Base-by-base conservation (phyloP, 2,113 vertebrate species). In the Peucedramus taeniatus region DNA sequence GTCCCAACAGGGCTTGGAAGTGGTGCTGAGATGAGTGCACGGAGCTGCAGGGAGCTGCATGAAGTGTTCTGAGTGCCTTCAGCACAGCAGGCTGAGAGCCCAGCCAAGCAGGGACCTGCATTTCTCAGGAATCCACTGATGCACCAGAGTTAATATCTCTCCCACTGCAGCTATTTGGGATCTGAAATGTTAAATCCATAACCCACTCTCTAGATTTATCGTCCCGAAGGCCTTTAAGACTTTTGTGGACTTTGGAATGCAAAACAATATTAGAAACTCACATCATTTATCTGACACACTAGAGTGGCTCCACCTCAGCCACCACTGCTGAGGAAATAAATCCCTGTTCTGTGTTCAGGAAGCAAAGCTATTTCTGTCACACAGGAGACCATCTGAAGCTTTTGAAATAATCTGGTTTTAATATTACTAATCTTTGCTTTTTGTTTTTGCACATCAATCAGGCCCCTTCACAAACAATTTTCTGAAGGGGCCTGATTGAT, bases 311-410 rank as follows among this genome's bases (percentile, higher is more conserved):
- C 82, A 95, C 89, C 89, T 94, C 82, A 86, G 66, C 82, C 84
- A 91, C 59, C 71, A 39, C 70, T 76, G 64, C 44, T 57, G 37
- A 70, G 57, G 70, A 87, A 91, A 96, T 93, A 96, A 95, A 94
- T 89, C 82, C 60, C 49, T 45, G n/a, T 28, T 78, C 88, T 81
- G 56, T 53, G 39, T 79, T 90, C 74, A 79, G 88, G 76, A 84
- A 90, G 89, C 71, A 57, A 89, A 92, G 68, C 76, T 72, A 49
- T 68, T 96, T 89, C 69, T 92, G 82, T 64, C 60, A 53, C 39
- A 78, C 0, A 59, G 65, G 61, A 78, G 42, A 57, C 37, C 83
- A 93, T 74, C 75, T 51, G 69, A 94, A 88, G 79, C 60, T 71
- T 84, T 82, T 45, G 63, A 89, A 91, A 87, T 12, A 71, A 77